Evolutionary conservation across 2,113 vertebrate species (phyloP), one percentile per base, ranked within the genome.

Genomic region (Pampusana beccarii): DNA sequence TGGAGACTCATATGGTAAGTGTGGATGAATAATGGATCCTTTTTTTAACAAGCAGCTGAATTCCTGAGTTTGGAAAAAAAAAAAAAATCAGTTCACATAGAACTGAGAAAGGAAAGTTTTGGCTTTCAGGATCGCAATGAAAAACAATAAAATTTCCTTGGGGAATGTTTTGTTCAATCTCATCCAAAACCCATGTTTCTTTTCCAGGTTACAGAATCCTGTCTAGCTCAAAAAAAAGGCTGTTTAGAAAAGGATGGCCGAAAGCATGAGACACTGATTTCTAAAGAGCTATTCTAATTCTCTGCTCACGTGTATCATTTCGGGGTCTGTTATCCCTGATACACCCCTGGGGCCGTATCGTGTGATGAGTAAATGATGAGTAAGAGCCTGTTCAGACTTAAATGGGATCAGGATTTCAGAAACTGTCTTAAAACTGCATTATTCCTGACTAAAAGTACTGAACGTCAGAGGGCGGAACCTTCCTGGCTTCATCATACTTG

Each of bases 341-440:
- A 57, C 6, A 21, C 8, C 12, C 66, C 31, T 15, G 1, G 5
- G 53, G 79, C 48, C n/a, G 1, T 3, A 16, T 9, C 0, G 0
- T n/a, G 40, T 33, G 53, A 15, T 44, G 51, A 81, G 51, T 5
- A 46, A 64, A 36, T 13, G 58, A 36, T 28, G 17, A 61, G 28
- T 15, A 21, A 25, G 57, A 29, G 44, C 44, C 44, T 46, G 44
- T 46, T 18, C 44, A 46, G 44, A 28, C 34, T 36, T 20, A 6
- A 33, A 48, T 20, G 34, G 61, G 54, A 67, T 31, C 67, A 23
- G 48, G 16, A 62, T 69, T 50, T 57, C 67, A 62, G 61, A 61
- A 79, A 28, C 31, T 56, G 60, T 40, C 54, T 67, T 42, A 62
- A n/a, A 84, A 19, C 21, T 3, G 5, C n/a, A 11, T 46, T 36